Evolutionary conservation across 1,140 invertebrate genomes (phyloP), one percentile per base, ranked within the genome.

Genomic region (Amphibalanus amphitrite): DNA sequence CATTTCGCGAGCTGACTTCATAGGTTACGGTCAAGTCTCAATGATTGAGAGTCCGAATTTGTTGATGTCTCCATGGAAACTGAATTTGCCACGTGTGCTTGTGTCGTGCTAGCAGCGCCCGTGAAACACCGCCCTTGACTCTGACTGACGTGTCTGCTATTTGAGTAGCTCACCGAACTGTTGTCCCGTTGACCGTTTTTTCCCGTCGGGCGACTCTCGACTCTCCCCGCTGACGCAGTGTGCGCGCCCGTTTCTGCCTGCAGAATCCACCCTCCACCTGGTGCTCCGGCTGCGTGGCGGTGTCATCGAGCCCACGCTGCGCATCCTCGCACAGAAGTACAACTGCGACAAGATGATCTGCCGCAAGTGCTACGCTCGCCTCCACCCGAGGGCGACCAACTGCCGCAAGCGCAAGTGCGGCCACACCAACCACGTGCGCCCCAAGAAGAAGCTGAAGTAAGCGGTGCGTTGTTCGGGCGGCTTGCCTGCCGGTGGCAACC

Each of bases 301-400:
- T 84, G 97, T 98, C 72, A 99, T 99, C 83, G 97, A 99, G 81
- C 97, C 97, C 29, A 95, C 93, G 71, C 86, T 99, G 28, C 86
- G 93, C 78, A 90, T 95, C 77, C 85, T 99, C 79, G 97, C 97
- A 38, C 91, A 95, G 82, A 99, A 98, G 82, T 99, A 98, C 86
- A 99, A 99, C 81, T 98, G 96, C 82, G 97, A 99, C 81, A 99
- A 99, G 81, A 98, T 98, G 93, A 98, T 99, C 79, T 99, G 97
- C 84, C 89, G 97, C 78, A 98, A 98, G 82, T 99, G 97, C 82
- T 99, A 99, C 81, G 97, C 97, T 76, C 89, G 97, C 79, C 89
- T 99, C 76, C 97, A 98, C 81, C 96, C 93, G 71, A 86, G 95
- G 83, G 97, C 97, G 28, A 98, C 95, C 71, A 99, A 99, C 82